Evolutionary conservation across 2,113 vertebrate species (phyloP).

Genomic region (Eulemur macaco): DNA sequence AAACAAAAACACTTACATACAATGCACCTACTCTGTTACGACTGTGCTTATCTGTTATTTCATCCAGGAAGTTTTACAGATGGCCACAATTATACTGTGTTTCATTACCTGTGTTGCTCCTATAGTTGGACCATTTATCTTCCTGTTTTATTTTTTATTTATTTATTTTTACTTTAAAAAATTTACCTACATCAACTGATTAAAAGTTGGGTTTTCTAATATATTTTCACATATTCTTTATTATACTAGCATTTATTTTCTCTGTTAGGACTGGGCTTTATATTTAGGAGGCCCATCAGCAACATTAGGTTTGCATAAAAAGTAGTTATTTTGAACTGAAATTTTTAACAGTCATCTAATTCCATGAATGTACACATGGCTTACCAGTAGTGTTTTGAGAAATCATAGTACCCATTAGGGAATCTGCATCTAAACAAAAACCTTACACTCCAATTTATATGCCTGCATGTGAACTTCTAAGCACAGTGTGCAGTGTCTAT

Average conservation of each 20-base stretch:
- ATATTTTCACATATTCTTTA: neutral
- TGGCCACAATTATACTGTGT: neutral
- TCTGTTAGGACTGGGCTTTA: neutral
- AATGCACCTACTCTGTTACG: neutral
- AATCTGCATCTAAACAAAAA: neutral
- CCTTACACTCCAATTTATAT: neutral
- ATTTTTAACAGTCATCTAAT: neutral
- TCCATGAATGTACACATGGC: neutral
- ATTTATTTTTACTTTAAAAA: constrained; percentile 7
- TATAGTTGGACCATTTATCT: neutral
- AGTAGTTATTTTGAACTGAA: constrained; percentile 32
- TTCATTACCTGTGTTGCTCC: neutral
- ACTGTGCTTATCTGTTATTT: neutral
- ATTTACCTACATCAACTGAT: neutral
- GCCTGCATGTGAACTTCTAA: neutral
- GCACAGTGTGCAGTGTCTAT: neutral
- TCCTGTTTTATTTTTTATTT: neutral
- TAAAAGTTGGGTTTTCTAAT: neutral
- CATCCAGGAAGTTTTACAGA: neutral
- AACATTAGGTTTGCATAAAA: neutral
- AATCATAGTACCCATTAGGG: neutral
- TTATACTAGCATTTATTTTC: neutral
- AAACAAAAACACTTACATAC: neutral
- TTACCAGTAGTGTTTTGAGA: neutral
- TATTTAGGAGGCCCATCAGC: neutral